Conservation (phyloP, 2,888 invertebrate species). For the Nebria salina region DNA sequence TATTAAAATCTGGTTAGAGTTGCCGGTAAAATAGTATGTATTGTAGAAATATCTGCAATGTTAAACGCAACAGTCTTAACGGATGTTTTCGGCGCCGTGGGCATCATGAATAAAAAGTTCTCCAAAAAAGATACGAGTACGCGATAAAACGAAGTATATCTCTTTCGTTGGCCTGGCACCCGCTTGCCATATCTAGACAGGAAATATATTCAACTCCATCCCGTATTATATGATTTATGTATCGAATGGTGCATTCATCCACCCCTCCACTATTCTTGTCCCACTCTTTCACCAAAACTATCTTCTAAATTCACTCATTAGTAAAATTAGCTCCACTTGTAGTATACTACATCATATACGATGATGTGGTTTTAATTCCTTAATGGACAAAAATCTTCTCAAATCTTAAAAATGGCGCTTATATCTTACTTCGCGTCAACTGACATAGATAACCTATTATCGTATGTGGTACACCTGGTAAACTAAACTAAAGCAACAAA, state of each 20-base stretch:
- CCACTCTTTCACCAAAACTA: background rate
- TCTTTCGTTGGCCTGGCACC: background rate
- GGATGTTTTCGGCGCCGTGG: background rate
- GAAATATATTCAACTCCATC: constrained; percentile 36
- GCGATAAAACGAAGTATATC: constrained; percentile 22
- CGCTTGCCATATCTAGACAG: constrained; percentile 9
- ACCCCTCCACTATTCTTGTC: background rate
- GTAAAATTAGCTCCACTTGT: background rate
- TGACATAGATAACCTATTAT: no score
- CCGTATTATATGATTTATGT: constrained; percentile 34
- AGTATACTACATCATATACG: no score
- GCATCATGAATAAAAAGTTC: constrained; percentile 38
- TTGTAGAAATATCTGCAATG: background rate
- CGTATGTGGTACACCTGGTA: no score
- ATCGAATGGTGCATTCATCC: constrained; percentile 23
- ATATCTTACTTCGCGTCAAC: no score
- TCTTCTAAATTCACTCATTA: background rate
- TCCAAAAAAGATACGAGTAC: constrained; percentile 17
- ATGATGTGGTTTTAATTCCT: no score
- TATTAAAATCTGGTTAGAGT: no score
- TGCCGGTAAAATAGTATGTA: no score
- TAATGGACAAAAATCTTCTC: no score
- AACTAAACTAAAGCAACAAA: no score
- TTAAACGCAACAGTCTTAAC: background rate
- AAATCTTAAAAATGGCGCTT: no score